phyloP scores from a whole-genome alignment of 2,888 invertebrate species.

The Luffia ferchaultella region DNA sequence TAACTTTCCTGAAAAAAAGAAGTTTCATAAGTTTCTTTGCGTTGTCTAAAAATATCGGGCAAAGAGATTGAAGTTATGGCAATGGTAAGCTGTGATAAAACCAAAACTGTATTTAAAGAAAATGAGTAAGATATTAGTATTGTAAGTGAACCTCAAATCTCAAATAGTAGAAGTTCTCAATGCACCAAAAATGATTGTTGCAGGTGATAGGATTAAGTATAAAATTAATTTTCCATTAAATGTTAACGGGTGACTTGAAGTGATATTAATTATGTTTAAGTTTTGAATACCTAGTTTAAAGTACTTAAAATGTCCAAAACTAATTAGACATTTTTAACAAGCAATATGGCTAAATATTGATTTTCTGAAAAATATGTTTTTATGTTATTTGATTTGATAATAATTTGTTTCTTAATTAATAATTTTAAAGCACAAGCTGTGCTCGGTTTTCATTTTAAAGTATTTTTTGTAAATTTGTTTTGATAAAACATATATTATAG shows the following conservation, averaged over 20 bases:
- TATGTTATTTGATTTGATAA: not conserved
- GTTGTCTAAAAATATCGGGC: conserved; percentile 5
- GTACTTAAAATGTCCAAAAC: not conserved
- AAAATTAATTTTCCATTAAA: conserved; percentile 7
- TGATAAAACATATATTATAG: not conserved
- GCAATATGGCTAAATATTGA: not conserved
- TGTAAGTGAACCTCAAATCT: conserved; percentile 7
- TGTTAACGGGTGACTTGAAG: conserved; percentile 2
- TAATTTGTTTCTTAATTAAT: not conserved
- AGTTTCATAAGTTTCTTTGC: conserved; percentile 4
- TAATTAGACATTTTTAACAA: not conserved
- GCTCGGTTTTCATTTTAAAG: not conserved
- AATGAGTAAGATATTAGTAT: conserved; percentile 6
- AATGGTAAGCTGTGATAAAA: conserved; percentile 10
- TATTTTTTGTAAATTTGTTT: not conserved
- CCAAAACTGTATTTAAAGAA: conserved; percentile 1
- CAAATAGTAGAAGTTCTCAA: conserved; percentile 7
- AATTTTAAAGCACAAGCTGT: not conserved
- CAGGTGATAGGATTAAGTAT: conserved; percentile 7
- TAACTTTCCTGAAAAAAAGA: conserved; percentile 10
- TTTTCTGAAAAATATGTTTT: not conserved
- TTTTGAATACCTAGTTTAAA: not conserved
- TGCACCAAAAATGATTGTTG: conserved; percentile 6
- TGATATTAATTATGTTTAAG: not conserved
- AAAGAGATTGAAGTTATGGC: conserved; percentile 13